Conservation (phyloP, 1,140 invertebrate genomes). For the Xylocopa sonorina region DNA sequence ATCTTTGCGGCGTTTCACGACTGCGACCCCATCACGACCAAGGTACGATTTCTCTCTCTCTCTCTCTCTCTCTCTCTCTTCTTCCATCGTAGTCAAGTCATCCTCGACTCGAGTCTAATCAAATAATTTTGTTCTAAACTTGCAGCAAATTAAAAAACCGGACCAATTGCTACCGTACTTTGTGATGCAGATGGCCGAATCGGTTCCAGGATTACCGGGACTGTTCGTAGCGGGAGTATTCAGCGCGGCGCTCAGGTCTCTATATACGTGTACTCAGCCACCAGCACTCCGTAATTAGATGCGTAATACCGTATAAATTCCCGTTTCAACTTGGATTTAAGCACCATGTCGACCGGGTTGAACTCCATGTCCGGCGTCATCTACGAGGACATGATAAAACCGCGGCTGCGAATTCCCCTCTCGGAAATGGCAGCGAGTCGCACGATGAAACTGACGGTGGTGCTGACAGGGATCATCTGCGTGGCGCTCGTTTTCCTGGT, state of each 20-base stretch:
- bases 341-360: constrained; percentile 90
- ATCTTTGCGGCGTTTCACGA: constrained; percentile 90
- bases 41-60: constrained; percentile 69
- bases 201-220: constrained; percentile 87
- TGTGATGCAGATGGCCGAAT: constrained; percentile 87
- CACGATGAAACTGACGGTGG: constrained; percentile 87
- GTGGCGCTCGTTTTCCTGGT: constrained; percentile 87
- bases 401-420: constrained; percentile 84
- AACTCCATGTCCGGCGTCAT: constrained; percentile 92
- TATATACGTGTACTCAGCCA: not conserved
- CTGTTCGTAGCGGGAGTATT: constrained; percentile 90
- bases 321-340: constrained; percentile 80
- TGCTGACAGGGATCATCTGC: constrained; percentile 85
- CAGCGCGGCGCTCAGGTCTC: constrained; percentile 88
- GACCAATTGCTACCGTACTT: constrained; percentile 88
- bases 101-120: no score
- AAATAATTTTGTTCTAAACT: not conserved
- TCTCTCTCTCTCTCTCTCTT: no score
- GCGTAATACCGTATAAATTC: no score
- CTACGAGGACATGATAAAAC: constrained; percentile 90
- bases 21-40: constrained; percentile 88
- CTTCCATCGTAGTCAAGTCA: no score
- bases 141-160: constrained; percentile 83
- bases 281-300: no score
- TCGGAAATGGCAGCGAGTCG: constrained; percentile 85